Base-by-base conservation (phyloP, 2,797 vertebrate species). In the Dicrostonyx torquatus region DNA sequence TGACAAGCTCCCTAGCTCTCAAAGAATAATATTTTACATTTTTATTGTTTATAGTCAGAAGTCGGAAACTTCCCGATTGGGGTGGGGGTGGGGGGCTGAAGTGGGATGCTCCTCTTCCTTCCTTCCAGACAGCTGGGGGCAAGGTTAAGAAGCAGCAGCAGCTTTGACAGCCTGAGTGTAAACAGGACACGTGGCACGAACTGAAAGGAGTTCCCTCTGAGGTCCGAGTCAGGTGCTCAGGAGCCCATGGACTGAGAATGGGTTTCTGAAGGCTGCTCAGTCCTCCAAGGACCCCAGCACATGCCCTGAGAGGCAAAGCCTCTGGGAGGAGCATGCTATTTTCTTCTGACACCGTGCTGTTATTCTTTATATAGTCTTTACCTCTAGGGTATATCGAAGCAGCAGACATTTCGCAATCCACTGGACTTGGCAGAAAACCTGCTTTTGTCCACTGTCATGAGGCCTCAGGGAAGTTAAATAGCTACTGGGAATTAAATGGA, bases 21-120 rank as follows among this genome's bases (percentile, higher is more conserved):
- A 40, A 82, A 66, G 6, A 77, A 31, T 62, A 85, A 18, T 34
- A 34, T n/a, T 86, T 92, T 48, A 94, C 48, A 83, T 70, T 76
- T 79, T 66, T 55, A 53, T 62, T 92, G 40, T 50, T 91, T 87
- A 48, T 55, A 90, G 22, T 85, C 6, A 48, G 70, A 84, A 62
- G 29, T 58, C 48, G 64, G 88, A 94, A 94, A 72, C 66, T 83
- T 37, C 2, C 60, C 12, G 29, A n/a, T 50, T 20, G 6, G 6
- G 55, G 55, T 18, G 55, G 48, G 12, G 48, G 12, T 13, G 92
- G 45, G n/a, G 2, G n/a, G 2, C 31, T 34, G 4, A 7, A 37
- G 48, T 22, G 0, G 0, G 70, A 4, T 5, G 15, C 26, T 43
- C 26, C 20, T 29, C 72, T 48, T 58, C 72, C 14, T 17, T 40